These are phyloP conservation scores for Drosophila anomalipes DNA, from an alignment of 2,888 invertebrate species.

Conservation along the genomic window DNA sequence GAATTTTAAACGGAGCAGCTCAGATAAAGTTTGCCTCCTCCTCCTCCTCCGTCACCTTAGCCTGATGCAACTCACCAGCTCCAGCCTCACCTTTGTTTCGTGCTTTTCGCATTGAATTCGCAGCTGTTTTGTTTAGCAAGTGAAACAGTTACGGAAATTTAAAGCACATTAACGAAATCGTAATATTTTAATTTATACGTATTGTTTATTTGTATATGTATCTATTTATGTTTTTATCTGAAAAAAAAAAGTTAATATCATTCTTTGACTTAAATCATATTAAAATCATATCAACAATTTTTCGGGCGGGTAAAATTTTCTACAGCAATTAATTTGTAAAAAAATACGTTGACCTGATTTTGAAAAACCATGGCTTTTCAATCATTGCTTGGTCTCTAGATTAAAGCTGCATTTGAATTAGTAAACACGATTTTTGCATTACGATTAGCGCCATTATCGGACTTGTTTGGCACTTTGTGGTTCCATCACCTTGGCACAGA, in stretches of 20 bases:
- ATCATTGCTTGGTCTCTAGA: not conserved
- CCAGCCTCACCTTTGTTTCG: not conserved
- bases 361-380: not conserved
- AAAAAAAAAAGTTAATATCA: not conserved
- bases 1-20: constrained; percentile 78
- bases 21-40: constrained; percentile 52
- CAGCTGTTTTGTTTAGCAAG: not conserved
- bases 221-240: not conserved
- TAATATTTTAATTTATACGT: not conserved
- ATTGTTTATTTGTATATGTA: no score
- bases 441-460: not conserved
- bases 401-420: not conserved
- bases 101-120: constrained; percentile 7
- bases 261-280: not conserved
- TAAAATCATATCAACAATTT: not conserved
- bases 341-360: not conserved
- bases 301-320: not conserved
- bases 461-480: not conserved
- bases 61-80: not conserved
- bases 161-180: not conserved
- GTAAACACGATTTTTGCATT: not conserved
- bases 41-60: not conserved
- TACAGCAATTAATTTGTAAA: not conserved
- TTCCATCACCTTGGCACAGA: not conserved
- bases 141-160: not conserved